phyloP scores from a whole-genome alignment of 1,140 invertebrate species.

The Dinoponera quadriceps region DNA sequence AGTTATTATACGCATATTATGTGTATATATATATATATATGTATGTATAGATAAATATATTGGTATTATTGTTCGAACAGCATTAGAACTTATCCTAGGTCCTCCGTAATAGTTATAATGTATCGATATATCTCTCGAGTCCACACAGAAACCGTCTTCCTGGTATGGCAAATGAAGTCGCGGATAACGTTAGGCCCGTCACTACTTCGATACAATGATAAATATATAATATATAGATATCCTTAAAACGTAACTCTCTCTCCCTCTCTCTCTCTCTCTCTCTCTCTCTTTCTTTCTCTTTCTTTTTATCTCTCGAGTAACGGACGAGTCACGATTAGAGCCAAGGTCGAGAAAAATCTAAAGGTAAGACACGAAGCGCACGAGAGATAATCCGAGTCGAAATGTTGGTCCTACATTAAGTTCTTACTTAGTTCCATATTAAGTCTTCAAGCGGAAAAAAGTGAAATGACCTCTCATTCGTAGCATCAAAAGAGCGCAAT shows the following conservation, averaged over 20 bases:
- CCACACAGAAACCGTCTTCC: conserved; percentile 34
- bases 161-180: conserved; percentile 68
- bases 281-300: too few species aligned
- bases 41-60: conserved; percentile 81
- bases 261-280: too few species aligned
- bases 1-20: conserved; percentile 71
- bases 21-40: conserved; percentile 71
- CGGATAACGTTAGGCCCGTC: conserved; percentile 83
- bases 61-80: conserved; percentile 86
- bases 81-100: conserved; percentile 84
- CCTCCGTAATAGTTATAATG: conserved; percentile 68
- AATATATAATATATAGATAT: conserved; percentile 69
- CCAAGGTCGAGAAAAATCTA: background rate
- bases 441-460: too few species aligned
- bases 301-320: conserved; percentile 18
- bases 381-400: too few species aligned
- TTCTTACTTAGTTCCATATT: too few species aligned
- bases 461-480: too few species aligned
- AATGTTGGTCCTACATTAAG: too few species aligned
- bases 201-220: conserved; percentile 81
- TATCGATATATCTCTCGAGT: conserved; percentile 63
- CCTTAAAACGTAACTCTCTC: conserved; percentile 9
- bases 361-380: background rate
- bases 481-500: too few species aligned
- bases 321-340: conserved; percentile 50